Percentiles rank a stretch among this genome's conserved stretches.
phyloP scores from a whole-genome alignment of 64 coral and sea anemone genomes.

The Hydrozoanthus tunicans region DNA sequence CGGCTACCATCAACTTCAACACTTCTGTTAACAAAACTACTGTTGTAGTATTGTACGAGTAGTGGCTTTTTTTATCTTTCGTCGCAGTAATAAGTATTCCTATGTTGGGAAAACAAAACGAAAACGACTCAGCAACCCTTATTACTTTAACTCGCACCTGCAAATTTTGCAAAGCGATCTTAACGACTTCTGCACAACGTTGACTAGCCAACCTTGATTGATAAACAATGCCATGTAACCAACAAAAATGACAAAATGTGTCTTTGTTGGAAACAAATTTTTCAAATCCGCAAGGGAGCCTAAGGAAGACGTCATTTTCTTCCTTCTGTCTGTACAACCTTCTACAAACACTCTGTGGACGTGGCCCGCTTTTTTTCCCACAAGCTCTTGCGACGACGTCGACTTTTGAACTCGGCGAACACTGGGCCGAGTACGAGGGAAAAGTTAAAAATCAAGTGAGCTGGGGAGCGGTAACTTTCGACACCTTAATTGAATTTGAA shows the following conservation, averaged over 20 bases:
- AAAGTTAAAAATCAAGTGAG: not conserved
- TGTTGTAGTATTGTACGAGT: slow-evolving; percentile 90
- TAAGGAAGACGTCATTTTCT: slow-evolving; percentile 34
- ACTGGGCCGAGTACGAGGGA: not conserved
- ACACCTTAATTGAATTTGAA: not conserved
- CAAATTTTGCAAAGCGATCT: not conserved
- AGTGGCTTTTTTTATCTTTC: slow-evolving; percentile 75
- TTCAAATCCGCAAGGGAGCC: slow-evolving; percentile 77
- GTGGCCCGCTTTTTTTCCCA: slow-evolving; percentile 32
- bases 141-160: not conserved
- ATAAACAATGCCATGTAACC: slow-evolving; percentile 92
- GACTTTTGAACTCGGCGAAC: not conserved
- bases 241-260: slow-evolving; percentile 91
- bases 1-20: slow-evolving; percentile 75
- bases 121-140: not conserved
- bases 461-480: not conserved
- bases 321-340: not conserved
- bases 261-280: slow-evolving; percentile 91
- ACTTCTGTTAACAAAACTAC: slow-evolving; percentile 90
- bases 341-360: not conserved
- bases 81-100: slow-evolving; percentile 93
- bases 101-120: not conserved
- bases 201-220: slow-evolving; percentile 73
- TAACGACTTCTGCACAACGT: too few species aligned
- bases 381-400: not conserved